A percentile compares a stretch with the other conserved stretches of the same genome.
Evolutionary conservation across 2,113 vertebrate species (phyloP).

Genomic region (Saguinus imperator): DNA sequence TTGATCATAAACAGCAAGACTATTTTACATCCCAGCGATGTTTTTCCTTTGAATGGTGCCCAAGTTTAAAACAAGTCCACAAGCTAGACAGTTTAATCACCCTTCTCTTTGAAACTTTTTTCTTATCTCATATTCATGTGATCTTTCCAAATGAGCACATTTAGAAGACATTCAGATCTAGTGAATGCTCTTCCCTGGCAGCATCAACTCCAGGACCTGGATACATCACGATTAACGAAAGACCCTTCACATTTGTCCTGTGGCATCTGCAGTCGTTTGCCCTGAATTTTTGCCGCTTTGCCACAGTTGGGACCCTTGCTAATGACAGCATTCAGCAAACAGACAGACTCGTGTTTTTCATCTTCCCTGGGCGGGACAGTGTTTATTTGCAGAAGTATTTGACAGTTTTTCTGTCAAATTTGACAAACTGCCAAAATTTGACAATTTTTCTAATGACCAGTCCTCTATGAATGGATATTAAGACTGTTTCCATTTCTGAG

Average conservation of each 20-base stretch:
- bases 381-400: background rate
- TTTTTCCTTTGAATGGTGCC: background rate
- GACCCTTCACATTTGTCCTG: background rate
- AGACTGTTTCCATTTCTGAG: background rate
- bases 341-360: background rate
- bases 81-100: too few relatives aligned
- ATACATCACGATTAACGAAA: background rate
- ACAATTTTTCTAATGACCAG: background rate
- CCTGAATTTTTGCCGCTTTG: slow-evolving; percentile 21
- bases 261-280: background rate
- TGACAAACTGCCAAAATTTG: too few relatives aligned
- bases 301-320: background rate
- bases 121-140: background rate
- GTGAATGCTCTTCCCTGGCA: background rate
- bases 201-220: background rate
- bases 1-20: background rate
- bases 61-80: background rate
- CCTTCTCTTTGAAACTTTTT: background rate
- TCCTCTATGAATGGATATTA: background rate
- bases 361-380: too few relatives aligned
- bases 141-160: slow-evolving; percentile 7
- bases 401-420: background rate
- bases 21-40: background rate
- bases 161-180: background rate
- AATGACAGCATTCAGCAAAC: slow-evolving; percentile 2